Conservation (phyloP, 2,888 invertebrate genomes). For the Lithophane socia region DNA sequence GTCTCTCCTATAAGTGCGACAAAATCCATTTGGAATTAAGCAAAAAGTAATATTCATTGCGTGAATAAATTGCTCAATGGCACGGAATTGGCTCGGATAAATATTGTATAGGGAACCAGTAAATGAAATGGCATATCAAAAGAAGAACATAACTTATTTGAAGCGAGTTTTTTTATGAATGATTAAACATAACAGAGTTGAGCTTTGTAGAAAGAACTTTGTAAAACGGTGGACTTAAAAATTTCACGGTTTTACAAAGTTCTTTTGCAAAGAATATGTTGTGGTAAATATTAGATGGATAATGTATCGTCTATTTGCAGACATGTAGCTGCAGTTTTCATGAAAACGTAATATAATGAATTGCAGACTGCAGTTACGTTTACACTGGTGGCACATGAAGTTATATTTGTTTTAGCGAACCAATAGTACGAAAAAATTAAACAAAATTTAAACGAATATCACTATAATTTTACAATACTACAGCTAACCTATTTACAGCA, state of each 20-base stretch:
- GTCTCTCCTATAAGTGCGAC: background rate
- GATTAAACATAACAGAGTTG: background rate
- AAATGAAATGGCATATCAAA: slow-evolving; percentile 45
- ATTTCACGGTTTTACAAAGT: too few species aligned
- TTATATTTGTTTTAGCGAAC: background rate
- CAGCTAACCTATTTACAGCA: slow-evolving; percentile 81
- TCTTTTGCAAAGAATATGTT: background rate
- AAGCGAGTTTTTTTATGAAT: slow-evolving; percentile 1
- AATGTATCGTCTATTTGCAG: slow-evolving; percentile 34
- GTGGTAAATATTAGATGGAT: slow-evolving; percentile 19
- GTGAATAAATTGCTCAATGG: slow-evolving; percentile 29
- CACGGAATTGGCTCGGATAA: background rate
- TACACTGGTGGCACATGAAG: slow-evolving; percentile 1
- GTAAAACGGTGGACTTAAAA: too few species aligned
- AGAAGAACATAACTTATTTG: slow-evolving; percentile 40
- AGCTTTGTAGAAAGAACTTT: too few species aligned
- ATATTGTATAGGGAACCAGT: slow-evolving; percentile 20
- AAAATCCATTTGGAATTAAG: slow-evolving; percentile 1
- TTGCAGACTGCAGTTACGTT: slow-evolving; percentile 44
- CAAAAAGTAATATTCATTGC: slow-evolving; percentile 8
- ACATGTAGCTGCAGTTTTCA: slow-evolving; percentile 50
- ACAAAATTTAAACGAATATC: slow-evolving; percentile 72
- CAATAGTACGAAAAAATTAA: slow-evolving; percentile 37
- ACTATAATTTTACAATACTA: slow-evolving; percentile 79
- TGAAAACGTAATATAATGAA: slow-evolving; percentile 55